phyloP scores from a whole-genome alignment of 2,113 vertebrate genomes.

The Camarhynchus parvulus region DNA sequence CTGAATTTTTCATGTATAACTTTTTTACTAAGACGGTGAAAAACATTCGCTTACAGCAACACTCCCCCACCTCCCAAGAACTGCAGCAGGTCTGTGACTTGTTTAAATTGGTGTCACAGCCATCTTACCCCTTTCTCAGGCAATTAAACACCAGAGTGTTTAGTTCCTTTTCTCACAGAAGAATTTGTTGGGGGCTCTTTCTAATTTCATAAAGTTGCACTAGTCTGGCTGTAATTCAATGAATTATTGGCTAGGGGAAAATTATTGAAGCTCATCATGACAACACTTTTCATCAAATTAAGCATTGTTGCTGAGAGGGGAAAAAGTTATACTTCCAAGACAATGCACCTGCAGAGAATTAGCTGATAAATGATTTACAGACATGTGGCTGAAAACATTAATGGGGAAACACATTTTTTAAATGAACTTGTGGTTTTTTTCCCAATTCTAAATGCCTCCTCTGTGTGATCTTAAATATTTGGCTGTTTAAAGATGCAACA shows the following conservation, averaged over 20 bases:
- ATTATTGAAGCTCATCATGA: slow-evolving; percentile 38
- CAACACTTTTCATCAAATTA: slow-evolving; percentile 45
- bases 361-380: slow-evolving; percentile 3
- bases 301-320: background rate
- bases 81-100: background rate
- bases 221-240: background rate
- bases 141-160: background rate
- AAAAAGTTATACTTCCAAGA: slow-evolving; percentile 8
- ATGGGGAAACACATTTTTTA: background rate
- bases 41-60: background rate
- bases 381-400: background rate
- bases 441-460: background rate
- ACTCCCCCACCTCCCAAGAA: background rate
- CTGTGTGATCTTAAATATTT: background rate
- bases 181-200: background rate
- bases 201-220: background rate
- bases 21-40: background rate
- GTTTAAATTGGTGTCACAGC: background rate
- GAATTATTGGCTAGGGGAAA: slow-evolving; percentile 13
- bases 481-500: slow-evolving; percentile 8
- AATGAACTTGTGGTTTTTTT: background rate
- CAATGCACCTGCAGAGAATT: slow-evolving; percentile 30
- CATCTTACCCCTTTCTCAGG: background rate
- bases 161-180: background rate
- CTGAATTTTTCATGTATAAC: background rate